Conservation (phyloP, 64 coral and sea anemone species). For the Porites lutea region DNA sequence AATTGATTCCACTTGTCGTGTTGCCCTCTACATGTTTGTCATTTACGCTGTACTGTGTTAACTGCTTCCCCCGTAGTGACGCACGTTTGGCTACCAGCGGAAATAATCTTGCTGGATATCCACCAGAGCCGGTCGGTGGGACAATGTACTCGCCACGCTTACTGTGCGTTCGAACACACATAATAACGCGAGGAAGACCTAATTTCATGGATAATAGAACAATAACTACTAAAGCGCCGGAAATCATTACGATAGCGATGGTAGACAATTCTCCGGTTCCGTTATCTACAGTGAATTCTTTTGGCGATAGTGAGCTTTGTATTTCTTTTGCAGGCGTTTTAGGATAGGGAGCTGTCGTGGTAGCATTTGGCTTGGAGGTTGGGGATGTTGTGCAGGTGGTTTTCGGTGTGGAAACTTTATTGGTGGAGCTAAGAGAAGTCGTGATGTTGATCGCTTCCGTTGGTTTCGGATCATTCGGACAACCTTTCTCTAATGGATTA, state of each 20-base stretch:
- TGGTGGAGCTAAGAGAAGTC: background rate
- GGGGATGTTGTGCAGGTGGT: background rate
- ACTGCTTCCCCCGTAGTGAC: conserved; percentile 38
- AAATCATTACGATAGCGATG: conserved; percentile 74
- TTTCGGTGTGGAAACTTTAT: background rate
- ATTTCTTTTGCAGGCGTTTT: background rate
- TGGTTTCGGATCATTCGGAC: conserved; percentile 31
- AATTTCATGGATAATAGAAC: conserved; percentile 73
- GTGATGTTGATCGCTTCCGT: background rate
- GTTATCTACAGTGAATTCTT: background rate
- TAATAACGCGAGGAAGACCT: conserved; percentile 66
- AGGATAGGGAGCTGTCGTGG: background rate
- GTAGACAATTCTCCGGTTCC: conserved; percentile 37
- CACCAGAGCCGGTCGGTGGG: conserved; percentile 50
- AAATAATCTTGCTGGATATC: conserved; percentile 76
- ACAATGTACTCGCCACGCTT: conserved; percentile 94
- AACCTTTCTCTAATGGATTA: conserved; percentile 31
- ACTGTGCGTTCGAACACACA: conserved; percentile 85
- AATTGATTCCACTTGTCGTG: conserved; percentile 49
- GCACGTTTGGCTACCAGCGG: conserved; percentile 63
- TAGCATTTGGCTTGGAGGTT: background rate
- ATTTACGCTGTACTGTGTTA: conserved; percentile 22
- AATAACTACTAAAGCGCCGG: conserved; percentile 66
- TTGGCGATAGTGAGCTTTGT: background rate
- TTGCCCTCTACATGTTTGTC: conserved; percentile 46